Evolutionary conservation across 2,888 invertebrate genomes (phyloP).

Genomic region (Neoascia interrupta): DNA sequence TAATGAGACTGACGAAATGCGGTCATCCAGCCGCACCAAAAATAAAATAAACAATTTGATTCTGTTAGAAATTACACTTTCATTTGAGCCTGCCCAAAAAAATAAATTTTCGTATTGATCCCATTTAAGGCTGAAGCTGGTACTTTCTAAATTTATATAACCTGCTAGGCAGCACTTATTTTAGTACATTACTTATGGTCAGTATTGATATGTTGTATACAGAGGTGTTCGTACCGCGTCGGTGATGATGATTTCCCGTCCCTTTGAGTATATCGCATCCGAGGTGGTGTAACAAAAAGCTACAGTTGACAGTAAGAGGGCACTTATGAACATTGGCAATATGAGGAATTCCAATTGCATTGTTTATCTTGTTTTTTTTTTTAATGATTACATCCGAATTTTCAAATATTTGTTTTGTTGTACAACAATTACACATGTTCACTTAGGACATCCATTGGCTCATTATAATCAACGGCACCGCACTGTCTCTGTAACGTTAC

Average conservation of each 20-base stretch:
- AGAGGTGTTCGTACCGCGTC: slow-evolving; percentile 76
- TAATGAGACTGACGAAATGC: slow-evolving; percentile 48
- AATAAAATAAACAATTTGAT: slow-evolving; percentile 13
- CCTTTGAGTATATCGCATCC: slow-evolving; percentile 45
- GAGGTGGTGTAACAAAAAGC: slow-evolving; percentile 22
- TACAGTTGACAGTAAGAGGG: slow-evolving; percentile 26
- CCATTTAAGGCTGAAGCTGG: not conserved
- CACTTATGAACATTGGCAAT: slow-evolving; percentile 43
- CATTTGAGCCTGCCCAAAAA: slow-evolving; percentile 7
- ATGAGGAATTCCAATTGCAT: slow-evolving; percentile 46
- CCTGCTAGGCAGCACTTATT: not conserved
- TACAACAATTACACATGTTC: slow-evolving; percentile 34
- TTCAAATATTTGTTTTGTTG: slow-evolving; percentile 8
- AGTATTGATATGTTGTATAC: not conserved
- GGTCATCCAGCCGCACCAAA: slow-evolving; percentile 36
- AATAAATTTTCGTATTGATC: not conserved
- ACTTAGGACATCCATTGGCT: slow-evolving; percentile 33
- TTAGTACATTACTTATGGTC: not conserved
- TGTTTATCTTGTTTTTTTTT: slow-evolving; percentile 32
- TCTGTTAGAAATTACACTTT: slow-evolving; percentile 35
- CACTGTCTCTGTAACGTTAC: no score
- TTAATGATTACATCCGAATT: slow-evolving; percentile 45
- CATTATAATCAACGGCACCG: slow-evolving; percentile 13
- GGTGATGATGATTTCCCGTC: slow-evolving; percentile 78
- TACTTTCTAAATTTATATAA: slow-evolving; percentile 1